These are phyloP conservation scores for Diorhabda sublineata DNA, from an alignment of 1,140 invertebrate species.

Conservation along the genomic window DNA sequence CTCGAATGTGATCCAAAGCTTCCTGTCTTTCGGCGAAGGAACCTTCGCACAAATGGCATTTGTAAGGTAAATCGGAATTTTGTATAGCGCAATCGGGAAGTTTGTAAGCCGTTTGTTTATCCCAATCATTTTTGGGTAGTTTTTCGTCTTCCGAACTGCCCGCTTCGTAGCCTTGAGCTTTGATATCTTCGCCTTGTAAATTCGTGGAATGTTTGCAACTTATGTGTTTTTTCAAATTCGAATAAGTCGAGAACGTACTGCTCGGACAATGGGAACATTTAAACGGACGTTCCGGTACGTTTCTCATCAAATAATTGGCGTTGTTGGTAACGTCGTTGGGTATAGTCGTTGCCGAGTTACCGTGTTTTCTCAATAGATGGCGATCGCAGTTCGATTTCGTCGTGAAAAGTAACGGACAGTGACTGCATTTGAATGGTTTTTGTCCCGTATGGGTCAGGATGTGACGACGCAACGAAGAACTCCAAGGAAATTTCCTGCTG, in stretches of 20 bases:
- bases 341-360: slow-evolving; percentile 47
- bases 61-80: slow-evolving; percentile 72
- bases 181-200: slow-evolving; percentile 45
- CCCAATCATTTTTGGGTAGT: slow-evolving; percentile 34
- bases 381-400: slow-evolving; percentile 97
- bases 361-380: slow-evolving; percentile 86
- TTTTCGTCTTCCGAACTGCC: slow-evolving; percentile 48
- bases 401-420: slow-evolving; percentile 89
- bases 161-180: slow-evolving; percentile 48
- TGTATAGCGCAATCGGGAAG: slow-evolving; percentile 29
- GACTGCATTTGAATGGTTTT: slow-evolving; percentile 91
- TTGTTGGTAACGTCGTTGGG: slow-evolving; percentile 38
- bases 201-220: slow-evolving; percentile 61
- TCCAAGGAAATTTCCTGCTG: slow-evolving; percentile 91
- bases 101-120: slow-evolving; percentile 24
- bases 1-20: slow-evolving; percentile 76
- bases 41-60: slow-evolving; percentile 88
- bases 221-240: slow-evolving; percentile 74
- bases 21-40: slow-evolving; percentile 75
- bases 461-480: slow-evolving; percentile 86
- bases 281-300: slow-evolving; percentile 75
- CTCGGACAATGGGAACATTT: slow-evolving; percentile 81
- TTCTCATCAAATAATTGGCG: slow-evolving; percentile 56
- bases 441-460: slow-evolving; percentile 92
- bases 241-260: slow-evolving; percentile 78